Evolutionary conservation across 2,113 vertebrate species (phyloP), one percentile per base, ranked within the genome.

Genomic region (Clupea harengus): DNA sequence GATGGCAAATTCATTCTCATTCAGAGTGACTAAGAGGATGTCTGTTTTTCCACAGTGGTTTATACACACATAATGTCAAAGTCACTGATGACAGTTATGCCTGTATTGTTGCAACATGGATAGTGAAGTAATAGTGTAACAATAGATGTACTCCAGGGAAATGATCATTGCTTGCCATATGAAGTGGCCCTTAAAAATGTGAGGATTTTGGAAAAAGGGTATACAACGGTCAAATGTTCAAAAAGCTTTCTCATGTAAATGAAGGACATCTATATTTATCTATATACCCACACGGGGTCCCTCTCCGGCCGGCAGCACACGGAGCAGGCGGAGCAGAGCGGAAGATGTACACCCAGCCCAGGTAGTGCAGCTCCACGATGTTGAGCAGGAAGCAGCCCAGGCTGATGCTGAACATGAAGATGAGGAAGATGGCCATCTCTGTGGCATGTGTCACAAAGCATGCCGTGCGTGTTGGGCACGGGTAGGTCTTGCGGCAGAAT

Each of bases 371-470:
- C 87, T 94, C 93, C 46, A 88, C 92, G 81, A 93, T 90, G 88
- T 93, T 95, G 72, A 93, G 84, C 81, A 95, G 86, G 85, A 94
- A 95, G 87, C 92, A 95, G 9, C 91, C 92, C 0, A 92, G 82
- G 45, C 92, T 93, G 85, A 93, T 89, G 6, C 89, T 90, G 45
- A 94, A 93, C 91, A 93, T 93, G 84, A 95, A 93, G 86, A 93
- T 94, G 86, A 95, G 91, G 46, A 95, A 94, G 84, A 93, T 91
- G 52, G 92, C 94, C 86, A 94, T 94, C 87, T 95, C 93, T 0
- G 90, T 93, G 32, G 92, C 93, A 49, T 92, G 92, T 25, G 92
- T 95, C 64, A 95, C 86, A 83, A 94, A 94, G 85, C 92, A 94
- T 88, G 94, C 89, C 5, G 90, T 93, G 85, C 86, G 91, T 83